These are phyloP conservation scores for Vulpes vulpes DNA, from an alignment of 2,113 vertebrate genomes.

Conservation along the genomic window DNA sequence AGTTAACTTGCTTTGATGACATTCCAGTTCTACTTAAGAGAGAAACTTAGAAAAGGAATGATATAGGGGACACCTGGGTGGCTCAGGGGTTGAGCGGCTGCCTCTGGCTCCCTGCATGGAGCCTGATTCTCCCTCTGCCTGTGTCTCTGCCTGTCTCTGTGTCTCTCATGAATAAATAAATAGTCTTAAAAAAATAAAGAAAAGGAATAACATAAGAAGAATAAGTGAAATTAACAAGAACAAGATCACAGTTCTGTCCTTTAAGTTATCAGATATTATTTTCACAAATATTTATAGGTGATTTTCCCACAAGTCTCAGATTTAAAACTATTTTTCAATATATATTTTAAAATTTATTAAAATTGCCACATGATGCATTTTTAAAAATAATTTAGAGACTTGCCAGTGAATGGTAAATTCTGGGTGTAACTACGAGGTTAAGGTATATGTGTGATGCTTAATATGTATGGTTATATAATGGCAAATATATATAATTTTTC, in stretches of 20 bases:
- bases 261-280: neutral
- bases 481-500: neutral
- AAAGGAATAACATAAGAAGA: neutral
- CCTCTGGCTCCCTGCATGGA: too few relatives aligned
- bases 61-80: too few relatives aligned
- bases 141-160: too few relatives aligned
- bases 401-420: neutral
- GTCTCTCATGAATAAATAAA: too few relatives aligned
- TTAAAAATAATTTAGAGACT: neutral
- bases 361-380: neutral
- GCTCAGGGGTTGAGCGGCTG: too few relatives aligned
- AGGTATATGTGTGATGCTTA: neutral
- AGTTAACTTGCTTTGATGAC: neutral
- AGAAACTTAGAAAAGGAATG: neutral
- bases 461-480: neutral
- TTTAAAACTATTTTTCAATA: neutral
- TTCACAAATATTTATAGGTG: neutral
- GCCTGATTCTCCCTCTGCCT: too few relatives aligned
- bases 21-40: neutral
- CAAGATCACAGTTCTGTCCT: neutral
- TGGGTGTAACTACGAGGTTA: neutral
- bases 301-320: neutral
- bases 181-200: neutral
- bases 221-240: neutral
- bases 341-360: neutral